phyloP scores from a whole-genome alignment of 2,888 invertebrate species.

The Lithophane semibrunnea region DNA sequence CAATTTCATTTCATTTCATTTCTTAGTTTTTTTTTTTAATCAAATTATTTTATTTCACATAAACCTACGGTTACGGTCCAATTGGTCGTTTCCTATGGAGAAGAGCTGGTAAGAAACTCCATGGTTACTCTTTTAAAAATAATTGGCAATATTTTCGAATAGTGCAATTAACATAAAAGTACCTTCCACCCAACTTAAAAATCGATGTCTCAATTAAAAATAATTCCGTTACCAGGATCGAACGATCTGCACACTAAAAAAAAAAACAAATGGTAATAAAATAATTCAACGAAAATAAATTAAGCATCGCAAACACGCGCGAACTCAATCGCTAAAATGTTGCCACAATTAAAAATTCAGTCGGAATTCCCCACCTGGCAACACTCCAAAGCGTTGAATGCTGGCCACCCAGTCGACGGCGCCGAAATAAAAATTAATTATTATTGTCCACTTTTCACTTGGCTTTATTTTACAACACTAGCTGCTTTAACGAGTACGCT shows the following conservation, averaged over 20 bases:
- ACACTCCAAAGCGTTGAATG: conserved; percentile 69
- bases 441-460: conserved; percentile 66
- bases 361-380: conserved; percentile 68
- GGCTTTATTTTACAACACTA: conserved; percentile 60
- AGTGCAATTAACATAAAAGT: not conserved
- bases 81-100: no score
- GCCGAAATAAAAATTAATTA: conserved; percentile 72
- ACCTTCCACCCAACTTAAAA: not conserved
- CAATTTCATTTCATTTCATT: no score
- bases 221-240: conserved; percentile 17
- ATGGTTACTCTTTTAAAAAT: no score
- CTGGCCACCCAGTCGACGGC: conserved; percentile 63
- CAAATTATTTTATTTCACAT: no score
- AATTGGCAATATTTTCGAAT: no score
- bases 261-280: conserved; percentile 22
- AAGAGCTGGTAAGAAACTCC: no score
- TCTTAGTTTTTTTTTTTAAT: not conserved
- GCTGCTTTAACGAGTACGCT: conserved; percentile 43
- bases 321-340: conserved; percentile 70
- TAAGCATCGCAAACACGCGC: conserved; percentile 62
- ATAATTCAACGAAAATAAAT: conserved; percentile 57
- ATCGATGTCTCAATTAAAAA: conserved; percentile 17
- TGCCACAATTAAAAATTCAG: conserved; percentile 72
- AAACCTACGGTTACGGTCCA: no score
- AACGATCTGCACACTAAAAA: conserved; percentile 25